Evolutionary conservation across 2,113 vertebrate species (phyloP).

Genomic region (Eubucco bourcierii): DNA sequence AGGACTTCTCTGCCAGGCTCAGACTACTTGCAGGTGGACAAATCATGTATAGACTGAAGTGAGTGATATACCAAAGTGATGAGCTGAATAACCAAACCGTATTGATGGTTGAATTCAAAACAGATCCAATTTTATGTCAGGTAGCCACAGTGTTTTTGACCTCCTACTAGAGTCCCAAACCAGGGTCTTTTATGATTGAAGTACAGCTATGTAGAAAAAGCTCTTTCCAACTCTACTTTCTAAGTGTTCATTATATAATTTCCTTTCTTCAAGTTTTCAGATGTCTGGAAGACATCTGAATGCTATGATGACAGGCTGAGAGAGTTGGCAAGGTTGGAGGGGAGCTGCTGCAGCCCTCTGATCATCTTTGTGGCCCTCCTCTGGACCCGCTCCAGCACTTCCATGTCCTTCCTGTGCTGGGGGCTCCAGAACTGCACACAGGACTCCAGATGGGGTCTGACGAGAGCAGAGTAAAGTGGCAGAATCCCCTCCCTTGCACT

Average conservation of each 20-base stretch:
- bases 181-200: not conserved
- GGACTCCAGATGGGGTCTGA: too few species aligned
- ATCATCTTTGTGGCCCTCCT: too few species aligned
- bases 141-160: not conserved
- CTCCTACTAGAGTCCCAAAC: not conserved
- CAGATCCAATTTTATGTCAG: not conserved
- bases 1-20: not conserved
- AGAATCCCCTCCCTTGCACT: too few species aligned
- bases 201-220: not conserved
- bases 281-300: too few species aligned
- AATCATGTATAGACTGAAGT: not conserved
- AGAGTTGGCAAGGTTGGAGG: too few species aligned
- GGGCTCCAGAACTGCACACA: too few species aligned
- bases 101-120: not conserved
- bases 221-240: accelerated
- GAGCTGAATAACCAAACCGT: not conserved
- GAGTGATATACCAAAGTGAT: not conserved
- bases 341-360: too few species aligned
- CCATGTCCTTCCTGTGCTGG: too few species aligned
- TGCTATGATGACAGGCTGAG: too few species aligned
- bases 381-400: too few species aligned
- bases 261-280: not conserved
- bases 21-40: not conserved
- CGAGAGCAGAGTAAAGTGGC: too few species aligned
- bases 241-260: not conserved